Percentiles rank a stretch among this genome's conserved stretches.
Evolutionary conservation across 2,888 invertebrate species (phyloP).

Genomic region (Drosophila acutilabella): DNA sequence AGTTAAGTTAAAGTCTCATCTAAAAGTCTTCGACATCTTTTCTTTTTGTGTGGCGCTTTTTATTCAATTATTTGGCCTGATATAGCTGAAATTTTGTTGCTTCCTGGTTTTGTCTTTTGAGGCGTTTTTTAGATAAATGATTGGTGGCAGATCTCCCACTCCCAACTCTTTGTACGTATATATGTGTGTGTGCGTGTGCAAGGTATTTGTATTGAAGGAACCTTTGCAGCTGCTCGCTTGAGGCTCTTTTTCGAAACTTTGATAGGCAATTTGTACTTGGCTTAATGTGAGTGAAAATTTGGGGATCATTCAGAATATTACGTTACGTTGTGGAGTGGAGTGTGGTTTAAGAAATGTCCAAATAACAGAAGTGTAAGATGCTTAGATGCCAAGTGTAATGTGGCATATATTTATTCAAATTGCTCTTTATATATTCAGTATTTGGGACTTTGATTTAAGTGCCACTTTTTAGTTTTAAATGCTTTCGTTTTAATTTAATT

Average conservation of each 20-base stretch:
- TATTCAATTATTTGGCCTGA: conserved; percentile 52
- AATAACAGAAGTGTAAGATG: conserved; percentile 2
- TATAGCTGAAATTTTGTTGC: conserved; percentile 28
- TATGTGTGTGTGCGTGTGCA: conserved; percentile 6
- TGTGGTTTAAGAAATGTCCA: neutral
- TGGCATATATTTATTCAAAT: conserved; percentile 6
- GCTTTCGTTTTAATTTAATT: conserved; percentile 38
- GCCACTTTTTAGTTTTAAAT: conserved; percentile 26
- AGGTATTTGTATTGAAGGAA: conserved; percentile 38
- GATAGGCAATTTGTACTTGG: conserved; percentile 58
- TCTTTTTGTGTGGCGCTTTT: conserved; percentile 59
- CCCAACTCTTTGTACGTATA: neutral
- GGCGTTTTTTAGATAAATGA: conserved; percentile 58
- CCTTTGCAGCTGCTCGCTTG: conserved; percentile 49
- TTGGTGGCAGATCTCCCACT: conserved; percentile 35
- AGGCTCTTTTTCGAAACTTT: conserved; percentile 57
- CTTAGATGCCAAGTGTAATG: neutral
- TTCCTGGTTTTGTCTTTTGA: conserved; percentile 21
- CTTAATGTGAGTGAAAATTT: conserved; percentile 51
- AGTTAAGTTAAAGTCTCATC: conserved; percentile 63
- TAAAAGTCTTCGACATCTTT: conserved; percentile 65
- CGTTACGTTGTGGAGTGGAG: conserved; percentile 18
- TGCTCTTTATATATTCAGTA: conserved; percentile 11
- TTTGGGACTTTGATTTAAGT: conserved; percentile 13
- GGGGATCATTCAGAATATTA: conserved; percentile 56